Conservation (phyloP, 2,888 invertebrate genomes). For the Syrphus vitripennis region DNA sequence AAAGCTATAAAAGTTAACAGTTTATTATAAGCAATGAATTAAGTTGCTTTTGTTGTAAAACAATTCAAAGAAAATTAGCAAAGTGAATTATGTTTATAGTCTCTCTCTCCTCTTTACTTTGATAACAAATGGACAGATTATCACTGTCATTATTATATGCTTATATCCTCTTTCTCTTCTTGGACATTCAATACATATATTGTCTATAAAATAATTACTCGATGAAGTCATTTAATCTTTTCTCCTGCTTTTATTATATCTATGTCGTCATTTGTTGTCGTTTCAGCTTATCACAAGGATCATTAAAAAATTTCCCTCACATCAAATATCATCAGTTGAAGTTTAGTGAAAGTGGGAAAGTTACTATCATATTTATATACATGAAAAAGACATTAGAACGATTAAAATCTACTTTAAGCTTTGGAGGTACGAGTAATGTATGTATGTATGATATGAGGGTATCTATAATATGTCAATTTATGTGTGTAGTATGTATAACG, state of each 20-base stretch:
- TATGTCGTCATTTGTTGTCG: neutral
- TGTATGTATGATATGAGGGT: neutral
- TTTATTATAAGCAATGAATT: constrained; percentile 45
- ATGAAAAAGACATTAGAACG: constrained; percentile 57
- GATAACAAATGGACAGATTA: constrained; percentile 57
- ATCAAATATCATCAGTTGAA: neutral
- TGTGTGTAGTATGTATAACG: neutral
- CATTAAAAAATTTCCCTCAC: constrained; percentile 49
- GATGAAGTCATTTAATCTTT: constrained; percentile 55
- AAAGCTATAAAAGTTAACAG: constrained; percentile 31
- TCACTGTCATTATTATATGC: constrained; percentile 59
- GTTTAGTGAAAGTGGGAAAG: constrained; percentile 42
- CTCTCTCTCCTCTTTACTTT: neutral
- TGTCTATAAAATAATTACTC: constrained; percentile 57
- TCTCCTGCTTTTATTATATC: neutral
- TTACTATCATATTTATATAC: neutral
- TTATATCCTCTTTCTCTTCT: constrained; percentile 12
- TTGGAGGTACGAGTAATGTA: neutral
- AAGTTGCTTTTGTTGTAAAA: constrained; percentile 43
- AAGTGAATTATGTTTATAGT: constrained; percentile 56
- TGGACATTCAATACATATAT: constrained; percentile 30
- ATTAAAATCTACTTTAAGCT: constrained; percentile 61
- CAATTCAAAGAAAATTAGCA: constrained; percentile 54
- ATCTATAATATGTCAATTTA: neutral
- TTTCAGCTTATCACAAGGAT: constrained; percentile 44